A percentile compares a stretch with the other conserved stretches of the same genome.
Evolutionary conservation across 1,140 invertebrate species (phyloP).

Genomic region (Heterodera schachtii): DNA sequence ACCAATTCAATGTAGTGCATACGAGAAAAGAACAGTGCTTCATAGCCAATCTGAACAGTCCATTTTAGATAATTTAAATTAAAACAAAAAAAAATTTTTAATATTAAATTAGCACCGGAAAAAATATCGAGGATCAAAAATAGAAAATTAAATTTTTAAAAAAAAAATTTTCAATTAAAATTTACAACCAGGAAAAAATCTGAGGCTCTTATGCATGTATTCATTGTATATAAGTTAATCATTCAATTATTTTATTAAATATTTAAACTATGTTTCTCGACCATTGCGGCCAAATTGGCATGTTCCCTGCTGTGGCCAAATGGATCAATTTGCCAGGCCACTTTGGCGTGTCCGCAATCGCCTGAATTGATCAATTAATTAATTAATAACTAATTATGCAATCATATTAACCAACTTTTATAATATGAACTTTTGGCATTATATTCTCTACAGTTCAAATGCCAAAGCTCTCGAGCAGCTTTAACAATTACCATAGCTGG

Average conservation of each 20-base stretch:
- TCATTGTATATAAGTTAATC: no score
- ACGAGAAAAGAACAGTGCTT: constrained; percentile 83
- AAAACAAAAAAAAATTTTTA: background rate
- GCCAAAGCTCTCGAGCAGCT: no score
- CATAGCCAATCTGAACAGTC: constrained; percentile 70
- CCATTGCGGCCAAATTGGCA: constrained; percentile 71
- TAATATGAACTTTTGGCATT: no score
- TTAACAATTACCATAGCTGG: constrained; percentile 70
- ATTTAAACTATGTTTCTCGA: constrained; percentile 40
- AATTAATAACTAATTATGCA: background rate
- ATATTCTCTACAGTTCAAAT: no score
- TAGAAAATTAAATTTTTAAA: no score
- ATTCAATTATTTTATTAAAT: no score
- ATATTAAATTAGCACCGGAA: no score
- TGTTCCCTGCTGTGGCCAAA: constrained; percentile 73
- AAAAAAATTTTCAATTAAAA: no score
- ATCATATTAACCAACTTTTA: no score
- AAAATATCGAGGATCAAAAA: no score
- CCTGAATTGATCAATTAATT: background rate
- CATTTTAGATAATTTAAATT: background rate
- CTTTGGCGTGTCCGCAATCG: constrained; percentile 69
- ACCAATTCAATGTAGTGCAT: constrained; percentile 84
- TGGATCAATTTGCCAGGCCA: constrained; percentile 75
- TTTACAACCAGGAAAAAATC: no score
- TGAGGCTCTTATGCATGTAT: no score